phyloP scores from a whole-genome alignment of 2,113 vertebrate species.

The Mellivora capensis region DNA sequence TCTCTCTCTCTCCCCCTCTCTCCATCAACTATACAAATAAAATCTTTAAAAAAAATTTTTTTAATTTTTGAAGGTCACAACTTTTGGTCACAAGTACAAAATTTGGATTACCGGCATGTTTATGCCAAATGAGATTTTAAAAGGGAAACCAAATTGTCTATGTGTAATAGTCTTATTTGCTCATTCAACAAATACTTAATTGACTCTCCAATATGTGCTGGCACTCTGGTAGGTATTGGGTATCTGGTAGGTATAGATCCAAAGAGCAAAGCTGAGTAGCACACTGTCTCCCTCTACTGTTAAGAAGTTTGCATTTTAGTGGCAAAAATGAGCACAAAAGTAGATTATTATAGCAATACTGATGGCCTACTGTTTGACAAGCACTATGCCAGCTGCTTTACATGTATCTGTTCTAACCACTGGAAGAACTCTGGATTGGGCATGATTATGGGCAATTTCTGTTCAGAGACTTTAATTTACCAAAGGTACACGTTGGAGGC shows the following conservation, averaged over 20 bases:
- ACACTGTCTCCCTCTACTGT: not conserved
- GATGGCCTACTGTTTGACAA: not conserved
- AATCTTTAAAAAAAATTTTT: not conserved
- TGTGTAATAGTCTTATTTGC: not conserved
- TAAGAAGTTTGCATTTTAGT: not conserved
- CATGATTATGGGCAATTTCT: not conserved
- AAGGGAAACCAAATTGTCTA: not conserved
- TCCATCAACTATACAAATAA: not conserved
- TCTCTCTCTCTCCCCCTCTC: not conserved
- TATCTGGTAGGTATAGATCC: not conserved
- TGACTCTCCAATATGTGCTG: not conserved
- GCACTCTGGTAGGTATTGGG: not conserved
- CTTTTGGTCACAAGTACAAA: not conserved
- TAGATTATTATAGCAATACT: accelerated
- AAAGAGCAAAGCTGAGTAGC: not conserved
- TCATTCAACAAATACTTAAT: not conserved
- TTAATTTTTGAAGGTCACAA: not conserved
- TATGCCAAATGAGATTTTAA: not conserved
- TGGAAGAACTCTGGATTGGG: not conserved
- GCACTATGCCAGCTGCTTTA: not conserved
- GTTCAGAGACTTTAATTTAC: not conserved
- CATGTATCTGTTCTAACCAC: not conserved
- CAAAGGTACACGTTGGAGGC: not conserved
- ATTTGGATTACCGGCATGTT: not conserved
- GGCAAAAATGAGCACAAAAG: not conserved